phyloP scores from a whole-genome alignment of 2,888 invertebrate genomes.

The Willowsia nigromaculata region DNA sequence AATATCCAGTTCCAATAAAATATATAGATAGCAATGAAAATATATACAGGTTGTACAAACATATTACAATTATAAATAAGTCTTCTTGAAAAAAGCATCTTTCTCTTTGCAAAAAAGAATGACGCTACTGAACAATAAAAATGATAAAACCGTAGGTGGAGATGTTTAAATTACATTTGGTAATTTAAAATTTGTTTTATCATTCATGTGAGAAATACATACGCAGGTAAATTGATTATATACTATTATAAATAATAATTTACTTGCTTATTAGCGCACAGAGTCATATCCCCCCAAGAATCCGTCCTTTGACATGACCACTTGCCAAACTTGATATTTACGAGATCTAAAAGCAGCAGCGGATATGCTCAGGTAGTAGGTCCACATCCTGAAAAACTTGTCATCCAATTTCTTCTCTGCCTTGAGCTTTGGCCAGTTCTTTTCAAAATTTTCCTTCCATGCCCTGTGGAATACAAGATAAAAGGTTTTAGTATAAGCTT shows the following conservation, averaged over 20 bases:
- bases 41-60: no score
- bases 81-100: background rate
- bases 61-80: background rate
- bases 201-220: no score
- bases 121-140: background rate
- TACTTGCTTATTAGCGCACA: constrained; percentile 66
- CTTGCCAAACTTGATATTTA: constrained; percentile 74
- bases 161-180: background rate
- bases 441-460: constrained; percentile 74
- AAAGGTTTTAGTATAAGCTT: no score
- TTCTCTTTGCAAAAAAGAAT: background rate
- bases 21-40: no score
- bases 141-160: background rate
- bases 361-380: constrained; percentile 68
- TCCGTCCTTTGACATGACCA: constrained; percentile 74
- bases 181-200: background rate
- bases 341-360: constrained; percentile 64
- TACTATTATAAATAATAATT: background rate
- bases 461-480: no score
- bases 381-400: constrained; percentile 74
- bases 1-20: no score
- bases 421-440: constrained; percentile 70
- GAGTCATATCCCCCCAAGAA: constrained; percentile 76
- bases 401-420: constrained; percentile 63
- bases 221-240: no score